Percentiles rank a stretch among this genome's conserved stretches.
Conservation (phyloP, 2,113 vertebrate species). For the Hippocampus mohnikei region DNA sequence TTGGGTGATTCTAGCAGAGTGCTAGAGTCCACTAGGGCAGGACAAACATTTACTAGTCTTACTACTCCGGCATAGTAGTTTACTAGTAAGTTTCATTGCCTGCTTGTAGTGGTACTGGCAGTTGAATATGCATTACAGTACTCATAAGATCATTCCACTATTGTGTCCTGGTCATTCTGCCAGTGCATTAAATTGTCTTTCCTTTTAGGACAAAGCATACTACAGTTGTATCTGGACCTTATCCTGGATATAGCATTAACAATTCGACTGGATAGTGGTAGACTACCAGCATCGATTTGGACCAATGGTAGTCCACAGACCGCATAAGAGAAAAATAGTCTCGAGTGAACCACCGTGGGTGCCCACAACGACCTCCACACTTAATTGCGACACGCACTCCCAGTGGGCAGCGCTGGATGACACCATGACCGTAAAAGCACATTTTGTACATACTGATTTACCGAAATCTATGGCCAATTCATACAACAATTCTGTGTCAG, state of each 20-base stretch:
- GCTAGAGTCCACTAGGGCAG: neutral
- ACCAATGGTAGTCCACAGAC: neutral
- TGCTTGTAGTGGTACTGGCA: neutral
- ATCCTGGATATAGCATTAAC: neutral
- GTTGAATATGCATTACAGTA: too few species aligned
- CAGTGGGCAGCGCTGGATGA: neutral
- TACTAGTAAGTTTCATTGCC: neutral
- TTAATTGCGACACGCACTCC: slow-evolving; percentile 7
- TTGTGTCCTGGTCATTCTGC: too few species aligned
- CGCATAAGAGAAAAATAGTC: neutral
- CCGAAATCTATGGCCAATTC: neutral
- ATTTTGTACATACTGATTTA: neutral
- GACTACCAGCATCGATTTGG: too few species aligned
- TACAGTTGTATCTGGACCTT: neutral
- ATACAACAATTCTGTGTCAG: neutral
- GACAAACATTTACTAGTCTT: neutral
- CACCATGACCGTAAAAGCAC: neutral
- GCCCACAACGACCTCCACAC: slow-evolving; percentile 22
- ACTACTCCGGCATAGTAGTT: neutral
- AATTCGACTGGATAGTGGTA: neutral
- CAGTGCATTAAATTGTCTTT: neutral
- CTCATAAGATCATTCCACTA: neutral
- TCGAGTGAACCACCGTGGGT: slow-evolving; percentile 23
- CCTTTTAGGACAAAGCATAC: neutral
- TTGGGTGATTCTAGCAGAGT: too few species aligned